Evolutionary conservation across 2,797 vertebrate genomes (phyloP), one percentile per base, ranked within the genome.

Genomic region (Anableps anableps): DNA sequence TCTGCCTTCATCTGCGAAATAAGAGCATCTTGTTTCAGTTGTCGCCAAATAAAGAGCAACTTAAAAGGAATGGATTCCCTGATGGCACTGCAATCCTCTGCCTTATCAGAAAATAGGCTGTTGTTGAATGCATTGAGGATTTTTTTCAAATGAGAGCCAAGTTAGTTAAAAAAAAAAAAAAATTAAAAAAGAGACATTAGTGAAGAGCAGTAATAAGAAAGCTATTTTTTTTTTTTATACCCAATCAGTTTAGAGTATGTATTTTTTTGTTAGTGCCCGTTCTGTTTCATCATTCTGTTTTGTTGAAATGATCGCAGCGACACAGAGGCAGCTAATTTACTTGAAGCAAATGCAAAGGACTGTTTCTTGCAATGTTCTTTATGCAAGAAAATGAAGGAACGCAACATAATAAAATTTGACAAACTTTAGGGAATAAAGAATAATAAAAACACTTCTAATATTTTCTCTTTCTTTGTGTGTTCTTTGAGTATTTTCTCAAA

Each of bases 301-400:
- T 75, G 29, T 74, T 36, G 74, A 71, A 78, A 85, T 86, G 74
- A 85, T 82, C 77, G 82, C 31, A 82, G 83, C 51, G 81, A 82
- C 85, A 86, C 84, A 77, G 73, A 72, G 87, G 80, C 87, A 91
- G 88, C 76, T 83, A 87, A 72, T 84, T 84, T 83, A 83, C 79
- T 41, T 84, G 78, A 92, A 93, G 93, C 89, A 83, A 91, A 92
- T 88, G 87, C 82, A 88, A 89, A 88, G 85, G 88, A 90, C 71
- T 29, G 80, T 86, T 91, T 89, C 70, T 83, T 74, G 62, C 74
- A 53, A 75, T 74, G 41, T 80, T 78, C 2, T 80, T 77, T 34
- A 75, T 8, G 21, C 43, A 87, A 72, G 86, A 85, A 83, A 73
- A 85, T 74, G 10, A 87, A 45, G 66, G 72, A 86, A 80, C n/a